These are phyloP conservation scores for Lerema accius DNA, from an alignment of 1,140 invertebrate species.

Conservation along the genomic window DNA sequence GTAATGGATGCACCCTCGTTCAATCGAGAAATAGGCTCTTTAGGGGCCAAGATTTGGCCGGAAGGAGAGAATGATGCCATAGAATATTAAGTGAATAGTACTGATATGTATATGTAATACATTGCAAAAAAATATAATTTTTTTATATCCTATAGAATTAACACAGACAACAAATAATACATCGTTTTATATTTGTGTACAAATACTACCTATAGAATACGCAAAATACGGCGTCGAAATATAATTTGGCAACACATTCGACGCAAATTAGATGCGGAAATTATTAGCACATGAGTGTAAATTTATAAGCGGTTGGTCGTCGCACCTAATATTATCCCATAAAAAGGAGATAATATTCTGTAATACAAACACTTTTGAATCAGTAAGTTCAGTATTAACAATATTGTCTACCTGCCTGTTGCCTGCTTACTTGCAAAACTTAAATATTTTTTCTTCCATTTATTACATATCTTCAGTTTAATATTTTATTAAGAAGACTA, in stretches of 20 bases:
- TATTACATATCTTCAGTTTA: too few relatives aligned
- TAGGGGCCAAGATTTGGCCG: conserved; percentile 63
- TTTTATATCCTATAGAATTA: too few relatives aligned
- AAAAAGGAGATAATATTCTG: too few relatives aligned
- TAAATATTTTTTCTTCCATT: too few relatives aligned
- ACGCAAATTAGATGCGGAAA: conserved; percentile 24
- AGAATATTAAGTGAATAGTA: conserved; percentile 46
- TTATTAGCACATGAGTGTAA: conserved; percentile 16
- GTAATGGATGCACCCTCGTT: conserved; percentile 54
- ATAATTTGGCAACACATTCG: conserved; percentile 25
- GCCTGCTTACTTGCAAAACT: too few relatives aligned
- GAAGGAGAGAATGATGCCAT: conserved; percentile 54
- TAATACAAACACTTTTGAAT: too few relatives aligned
- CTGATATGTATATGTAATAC: conserved; percentile 9
- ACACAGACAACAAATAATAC: background rate
- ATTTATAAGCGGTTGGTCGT: background rate
- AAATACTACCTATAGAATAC: conserved; percentile 1
- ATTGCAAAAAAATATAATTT: conserved; percentile 1
- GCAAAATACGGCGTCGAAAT: conserved; percentile 4
- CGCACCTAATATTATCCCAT: background rate
- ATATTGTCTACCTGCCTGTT: too few relatives aligned
- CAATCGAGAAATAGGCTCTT: conserved; percentile 69
- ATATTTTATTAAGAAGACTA: too few relatives aligned
- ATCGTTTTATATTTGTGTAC: conserved; percentile 4
- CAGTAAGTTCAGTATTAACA: too few relatives aligned